phyloP scores from a whole-genome alignment of 1,140 invertebrate species.

The Aphelenchoides besseyi region DNA sequence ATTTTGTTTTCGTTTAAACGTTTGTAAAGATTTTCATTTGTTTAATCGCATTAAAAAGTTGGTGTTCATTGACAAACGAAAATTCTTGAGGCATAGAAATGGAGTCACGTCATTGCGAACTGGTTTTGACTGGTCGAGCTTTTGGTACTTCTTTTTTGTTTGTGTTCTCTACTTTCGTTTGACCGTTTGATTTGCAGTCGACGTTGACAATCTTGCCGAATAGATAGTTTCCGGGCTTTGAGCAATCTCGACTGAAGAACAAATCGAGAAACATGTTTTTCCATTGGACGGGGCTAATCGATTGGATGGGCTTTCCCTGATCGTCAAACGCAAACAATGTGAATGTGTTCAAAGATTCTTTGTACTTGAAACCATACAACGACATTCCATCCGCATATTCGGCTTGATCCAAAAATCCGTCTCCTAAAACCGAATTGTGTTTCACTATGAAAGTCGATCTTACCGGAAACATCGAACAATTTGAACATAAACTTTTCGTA shows the following conservation, averaged over 20 bases:
- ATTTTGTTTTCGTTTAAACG: neutral
- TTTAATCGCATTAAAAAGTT: neutral
- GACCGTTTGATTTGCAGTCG: neutral
- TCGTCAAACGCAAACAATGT: conserved; percentile 45
- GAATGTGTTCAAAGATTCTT: conserved; percentile 40
- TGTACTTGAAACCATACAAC: conserved; percentile 41
- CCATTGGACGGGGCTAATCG: conserved; percentile 41
- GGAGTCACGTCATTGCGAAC: neutral
- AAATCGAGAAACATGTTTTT: conserved; percentile 44
- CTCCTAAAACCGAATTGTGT: conserved; percentile 39
- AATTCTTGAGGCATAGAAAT: neutral
- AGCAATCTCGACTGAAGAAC: conserved; percentile 50
- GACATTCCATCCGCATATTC: conserved; percentile 57
- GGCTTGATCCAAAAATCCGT: conserved; percentile 50
- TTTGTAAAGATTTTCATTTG: neutral
- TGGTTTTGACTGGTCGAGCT: conserved; percentile 4
- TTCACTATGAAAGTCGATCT: neutral
- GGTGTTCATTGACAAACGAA: neutral
- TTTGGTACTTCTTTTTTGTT: neutral
- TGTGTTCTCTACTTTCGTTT: neutral
- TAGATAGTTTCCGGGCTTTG: conserved; percentile 47
- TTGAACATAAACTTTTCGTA: conserved; percentile 58
- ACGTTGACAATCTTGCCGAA: conserved; percentile 36
- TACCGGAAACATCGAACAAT: conserved; percentile 54
- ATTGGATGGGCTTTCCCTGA: conserved; percentile 40